Base-by-base conservation (phyloP, 1,140 invertebrate genomes). In the Apis cerana region DNA sequence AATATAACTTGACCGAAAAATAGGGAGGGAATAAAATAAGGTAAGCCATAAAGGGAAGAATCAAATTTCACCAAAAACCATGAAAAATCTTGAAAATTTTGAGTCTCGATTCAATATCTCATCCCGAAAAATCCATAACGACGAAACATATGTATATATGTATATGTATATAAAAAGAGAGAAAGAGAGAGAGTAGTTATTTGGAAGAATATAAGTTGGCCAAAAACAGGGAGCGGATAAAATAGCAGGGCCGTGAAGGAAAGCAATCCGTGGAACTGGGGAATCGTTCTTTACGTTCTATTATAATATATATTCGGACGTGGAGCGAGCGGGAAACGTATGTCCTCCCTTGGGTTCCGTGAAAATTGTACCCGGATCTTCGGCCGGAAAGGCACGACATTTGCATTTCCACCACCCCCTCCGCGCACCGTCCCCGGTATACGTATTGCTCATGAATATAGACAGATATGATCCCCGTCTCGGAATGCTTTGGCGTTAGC, bases 401-500 rank as follows among this genome's bases (percentile, higher is more conserved):
- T 89, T 89, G 88, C 88, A 89, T 89, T 82, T 86, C 75, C 77
- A 70, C 21, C 58, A 43, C 19, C 75, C 56, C 58, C 1, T 1
- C 11, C 65, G 7, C 12, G 8, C 27, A 67, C 64, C 56, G 79
- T 85, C 74, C 67, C 78, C 33, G 33, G 87, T 86, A 83, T 89
- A 84, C 78, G 84, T 89, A 88, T 88, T 84, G 87, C 88, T 89
- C 88, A 89, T 89, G 88, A 89, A 89, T 89, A 89, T 89, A 89
- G 88, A 89, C 88, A 84, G 88, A 89, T 89, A 89, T 88, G 88
- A 88, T 88, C 88, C 33, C 86, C 85, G 85, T 89, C 87, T 88
- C 77, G 70, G 78, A 88, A 87, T 88, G 87, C 87, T 80, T 80
- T 79, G 84, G 78, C 80, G 69, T 84, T 74, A 78, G 84, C 67